These are phyloP conservation scores for Lanius collurio DNA, from an alignment of 2,113 vertebrate genomes.

Conservation along the genomic window DNA sequence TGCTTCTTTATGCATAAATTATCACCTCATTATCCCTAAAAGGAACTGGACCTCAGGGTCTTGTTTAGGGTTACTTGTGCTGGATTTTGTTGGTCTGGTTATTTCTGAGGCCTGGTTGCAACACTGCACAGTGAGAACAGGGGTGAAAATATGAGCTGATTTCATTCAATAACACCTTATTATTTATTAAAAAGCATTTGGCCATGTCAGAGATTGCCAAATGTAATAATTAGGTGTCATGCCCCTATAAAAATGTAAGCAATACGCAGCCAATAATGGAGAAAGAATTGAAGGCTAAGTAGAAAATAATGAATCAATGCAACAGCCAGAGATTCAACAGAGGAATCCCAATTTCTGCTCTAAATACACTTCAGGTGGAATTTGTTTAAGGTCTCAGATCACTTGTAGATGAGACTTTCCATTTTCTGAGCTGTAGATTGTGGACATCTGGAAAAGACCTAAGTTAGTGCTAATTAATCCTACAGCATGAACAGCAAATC, in stretches of 20 bases:
- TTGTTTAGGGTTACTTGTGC: neutral
- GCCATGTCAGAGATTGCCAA: neutral
- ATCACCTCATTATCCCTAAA: neutral
- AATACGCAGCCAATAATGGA: neutral
- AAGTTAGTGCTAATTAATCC: slow-evolving; percentile 45
- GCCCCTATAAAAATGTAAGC: neutral
- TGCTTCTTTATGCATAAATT: neutral
- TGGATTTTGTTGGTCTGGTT: neutral
- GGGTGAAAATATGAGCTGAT: neutral
- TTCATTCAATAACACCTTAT: neutral
- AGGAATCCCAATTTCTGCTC: neutral
- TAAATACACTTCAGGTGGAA: neutral
- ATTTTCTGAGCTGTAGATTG: neutral
- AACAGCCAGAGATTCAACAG: neutral
- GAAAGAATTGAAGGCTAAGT: neutral
- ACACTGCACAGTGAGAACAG: neutral
- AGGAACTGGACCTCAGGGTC: neutral
- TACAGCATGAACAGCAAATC: slow-evolving; percentile 10
- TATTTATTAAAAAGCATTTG: slow-evolving; percentile 1
- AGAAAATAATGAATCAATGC: neutral
- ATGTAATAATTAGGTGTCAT: neutral
- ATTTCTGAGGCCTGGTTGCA: neutral
- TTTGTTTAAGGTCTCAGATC: slow-evolving; percentile 33
- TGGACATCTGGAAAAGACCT: neutral
- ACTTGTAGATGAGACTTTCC: neutral